These are phyloP conservation scores for Caenorhabditis remanei DNA, from an alignment of 1,140 invertebrate species.

Conservation along the genomic window DNA sequence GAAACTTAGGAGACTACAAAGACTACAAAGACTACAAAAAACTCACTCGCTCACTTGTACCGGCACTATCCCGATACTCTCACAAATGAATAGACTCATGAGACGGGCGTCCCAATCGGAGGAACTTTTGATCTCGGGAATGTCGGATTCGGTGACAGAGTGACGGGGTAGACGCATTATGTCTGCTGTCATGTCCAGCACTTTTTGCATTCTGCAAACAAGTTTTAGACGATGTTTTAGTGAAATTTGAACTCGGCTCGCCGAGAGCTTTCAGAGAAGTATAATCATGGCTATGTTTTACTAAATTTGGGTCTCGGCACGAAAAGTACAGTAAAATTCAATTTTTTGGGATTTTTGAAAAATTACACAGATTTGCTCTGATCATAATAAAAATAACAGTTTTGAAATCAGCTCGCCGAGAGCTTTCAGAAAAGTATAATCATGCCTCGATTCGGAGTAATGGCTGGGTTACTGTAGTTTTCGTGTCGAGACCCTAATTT, in stretches of 20 bases:
- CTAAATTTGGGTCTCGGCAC: too few relatives aligned
- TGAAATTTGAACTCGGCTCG: background rate
- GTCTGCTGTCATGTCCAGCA: slow-evolving; percentile 60
- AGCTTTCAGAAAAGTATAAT: too few relatives aligned
- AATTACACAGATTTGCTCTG: too few relatives aligned
- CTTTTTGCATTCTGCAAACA: slow-evolving; percentile 58
- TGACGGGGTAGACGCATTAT: slow-evolving; percentile 57
- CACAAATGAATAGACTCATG: slow-evolving; percentile 30
- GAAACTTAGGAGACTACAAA: background rate
- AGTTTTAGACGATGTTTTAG: background rate
- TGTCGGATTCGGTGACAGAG: slow-evolving; percentile 6
- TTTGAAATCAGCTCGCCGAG: background rate
- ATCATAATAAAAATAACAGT: too few relatives aligned
- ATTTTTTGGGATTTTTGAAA: too few relatives aligned
- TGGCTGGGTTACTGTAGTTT: too few relatives aligned
- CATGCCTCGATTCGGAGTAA: too few relatives aligned
- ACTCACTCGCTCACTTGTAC: slow-evolving; percentile 36
- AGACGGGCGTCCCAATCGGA: slow-evolving; percentile 37
- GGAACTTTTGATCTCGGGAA: slow-evolving; percentile 40
- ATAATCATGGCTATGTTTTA: too few relatives aligned
- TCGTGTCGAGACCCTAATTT: too few relatives aligned
- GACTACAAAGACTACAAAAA: background rate
- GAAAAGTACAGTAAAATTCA: too few relatives aligned
- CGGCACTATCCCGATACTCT: slow-evolving; percentile 46
- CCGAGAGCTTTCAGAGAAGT: too few relatives aligned